Evolutionary conservation across 2,797 vertebrate species (phyloP).

Genomic region (Lates japonicus): DNA sequence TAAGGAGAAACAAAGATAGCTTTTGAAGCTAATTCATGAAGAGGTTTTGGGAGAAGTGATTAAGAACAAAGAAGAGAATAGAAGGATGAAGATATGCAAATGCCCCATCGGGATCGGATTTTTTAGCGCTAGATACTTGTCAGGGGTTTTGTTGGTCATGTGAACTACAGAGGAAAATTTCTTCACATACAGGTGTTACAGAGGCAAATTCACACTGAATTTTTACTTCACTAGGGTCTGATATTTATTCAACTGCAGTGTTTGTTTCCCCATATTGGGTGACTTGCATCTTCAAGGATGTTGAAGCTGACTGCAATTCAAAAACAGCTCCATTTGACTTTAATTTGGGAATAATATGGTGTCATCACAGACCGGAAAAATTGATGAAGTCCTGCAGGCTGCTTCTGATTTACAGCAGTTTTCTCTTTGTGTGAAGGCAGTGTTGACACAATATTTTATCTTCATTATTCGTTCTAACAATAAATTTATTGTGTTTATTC

Average conservation of each 20-base stretch:
- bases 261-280: neutral
- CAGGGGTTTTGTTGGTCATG: neutral
- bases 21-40: slow-evolving; percentile 53
- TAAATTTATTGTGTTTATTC: slow-evolving; percentile 12
- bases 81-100: slow-evolving; percentile 18
- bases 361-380: neutral
- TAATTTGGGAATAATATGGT: neutral
- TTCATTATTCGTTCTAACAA: slow-evolving; percentile 18
- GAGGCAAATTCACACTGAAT: neutral
- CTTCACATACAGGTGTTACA: neutral
- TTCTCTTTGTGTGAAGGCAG: neutral
- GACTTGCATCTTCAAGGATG: neutral
- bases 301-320: neutral
- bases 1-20: slow-evolving; percentile 46
- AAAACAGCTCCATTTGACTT: slow-evolving; percentile 15
- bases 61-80: slow-evolving; percentile 23
- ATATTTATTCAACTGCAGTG: neutral
- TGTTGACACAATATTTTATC: slow-evolving; percentile 22
- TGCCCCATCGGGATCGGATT: slow-evolving; percentile 1
- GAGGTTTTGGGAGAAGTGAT: slow-evolving; percentile 24
- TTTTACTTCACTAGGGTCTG: neutral
- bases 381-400: neutral
- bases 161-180: neutral
- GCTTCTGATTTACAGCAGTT: slow-evolving; percentile 12
- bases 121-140: neutral